Percentiles rank a stretch among this genome's conserved stretches.
Evolutionary conservation across 2,113 vertebrate species (phyloP).

Genomic region (Gasterosteus aculeatus): DNA sequence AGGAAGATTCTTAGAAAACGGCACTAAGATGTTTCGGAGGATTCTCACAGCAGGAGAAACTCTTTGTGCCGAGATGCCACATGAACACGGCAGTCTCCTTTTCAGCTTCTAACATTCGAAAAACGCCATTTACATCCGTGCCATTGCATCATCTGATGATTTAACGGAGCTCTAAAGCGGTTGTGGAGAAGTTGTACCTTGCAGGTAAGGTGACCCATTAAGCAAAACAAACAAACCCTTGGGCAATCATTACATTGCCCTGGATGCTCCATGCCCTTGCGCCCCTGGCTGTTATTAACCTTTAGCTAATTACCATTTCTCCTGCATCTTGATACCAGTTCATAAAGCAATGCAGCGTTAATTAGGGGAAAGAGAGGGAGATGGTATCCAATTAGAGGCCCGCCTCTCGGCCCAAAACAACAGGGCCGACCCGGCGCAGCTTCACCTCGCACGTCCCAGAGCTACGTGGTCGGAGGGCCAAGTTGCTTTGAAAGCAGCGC

Average conservation of each 20-base stretch:
- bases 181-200: constrained; percentile 37
- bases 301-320: constrained; percentile 75
- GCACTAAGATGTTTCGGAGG: not conserved
- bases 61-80: not conserved
- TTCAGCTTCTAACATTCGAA: not conserved
- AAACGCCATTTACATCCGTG: constrained; percentile 22
- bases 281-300: constrained; percentile 73
- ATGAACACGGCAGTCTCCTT: not conserved
- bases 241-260: constrained; percentile 61
- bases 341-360: constrained; percentile 68
- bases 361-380: constrained; percentile 68
- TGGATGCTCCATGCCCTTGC: constrained; percentile 63
- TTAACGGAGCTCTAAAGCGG: constrained; percentile 17
- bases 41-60: not conserved
- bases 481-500: constrained; percentile 39
- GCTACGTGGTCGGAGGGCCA: constrained; percentile 37
- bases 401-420: constrained; percentile 65
- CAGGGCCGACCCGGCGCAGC: constrained; percentile 58
- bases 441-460: constrained; percentile 61
- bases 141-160: not conserved
- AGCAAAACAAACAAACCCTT: constrained; percentile 66
- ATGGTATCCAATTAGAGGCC: constrained; percentile 75
- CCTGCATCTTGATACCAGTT: constrained; percentile 74
- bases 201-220: constrained; percentile 30
- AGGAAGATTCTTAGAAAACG: not conserved